Percentiles rank a stretch among this genome's conserved stretches.
phyloP scores from a whole-genome alignment of 2,888 invertebrate genomes.

The Pollenia griseotomentosa region DNA sequence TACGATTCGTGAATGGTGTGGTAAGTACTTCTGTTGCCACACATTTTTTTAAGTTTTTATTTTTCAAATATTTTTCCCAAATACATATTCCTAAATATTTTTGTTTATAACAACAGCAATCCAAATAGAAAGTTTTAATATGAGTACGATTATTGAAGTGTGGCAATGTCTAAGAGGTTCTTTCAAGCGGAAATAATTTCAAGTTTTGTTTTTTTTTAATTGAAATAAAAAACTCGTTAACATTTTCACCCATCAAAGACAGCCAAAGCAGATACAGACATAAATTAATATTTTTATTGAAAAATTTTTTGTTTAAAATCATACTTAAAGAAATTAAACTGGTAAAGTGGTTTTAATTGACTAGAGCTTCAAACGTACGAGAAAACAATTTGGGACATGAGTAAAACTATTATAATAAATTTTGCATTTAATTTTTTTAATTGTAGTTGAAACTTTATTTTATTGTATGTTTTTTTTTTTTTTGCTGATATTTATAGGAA shows the following conservation, averaged over 20 bases:
- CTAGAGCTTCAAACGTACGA: no score
- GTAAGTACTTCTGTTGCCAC: background rate
- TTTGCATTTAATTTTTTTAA: no score
- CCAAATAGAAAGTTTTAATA: background rate
- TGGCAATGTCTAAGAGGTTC: conserved; percentile 31
- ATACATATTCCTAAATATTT: background rate
- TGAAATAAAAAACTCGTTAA: conserved; percentile 1
- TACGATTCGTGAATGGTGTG: conserved; percentile 19
- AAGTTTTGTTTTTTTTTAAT: conserved; percentile 1
- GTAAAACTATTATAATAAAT: conserved; percentile 27
- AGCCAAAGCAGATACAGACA: background rate
- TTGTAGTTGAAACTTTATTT: no score
- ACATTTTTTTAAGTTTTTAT: background rate
- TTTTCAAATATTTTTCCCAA: background rate
- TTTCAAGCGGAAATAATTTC: conserved; percentile 45
- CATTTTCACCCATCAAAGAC: conserved; percentile 26
- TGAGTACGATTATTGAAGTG: background rate
- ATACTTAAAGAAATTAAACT: conserved; percentile 1
- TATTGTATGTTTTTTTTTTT: background rate
- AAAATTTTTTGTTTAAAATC: background rate
- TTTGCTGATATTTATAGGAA: conserved; percentile 1
- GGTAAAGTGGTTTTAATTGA: no score
- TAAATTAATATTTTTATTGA: conserved; percentile 22
- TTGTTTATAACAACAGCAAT: conserved; percentile 6
- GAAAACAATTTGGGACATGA: no score